A percentile compares a stretch with the other conserved stretches of the same genome.
Evolutionary conservation across 2,113 vertebrate species (phyloP).

Genomic region (Madoqua kirkii): DNA sequence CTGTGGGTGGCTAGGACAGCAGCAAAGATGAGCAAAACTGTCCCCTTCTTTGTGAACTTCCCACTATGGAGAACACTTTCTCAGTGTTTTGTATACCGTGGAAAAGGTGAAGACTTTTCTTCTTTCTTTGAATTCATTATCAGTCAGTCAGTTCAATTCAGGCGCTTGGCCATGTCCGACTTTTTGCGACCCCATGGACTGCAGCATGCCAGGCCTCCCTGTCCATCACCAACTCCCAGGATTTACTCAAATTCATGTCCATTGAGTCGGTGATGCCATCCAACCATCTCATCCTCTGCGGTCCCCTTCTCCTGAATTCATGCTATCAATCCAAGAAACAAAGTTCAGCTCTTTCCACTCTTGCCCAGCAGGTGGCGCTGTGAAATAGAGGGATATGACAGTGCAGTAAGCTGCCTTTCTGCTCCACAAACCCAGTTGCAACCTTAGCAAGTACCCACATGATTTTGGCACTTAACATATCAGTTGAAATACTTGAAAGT

Average conservation of each 20-base stretch:
- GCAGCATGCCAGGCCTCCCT: background rate
- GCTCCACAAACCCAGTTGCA: background rate
- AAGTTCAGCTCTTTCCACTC: background rate
- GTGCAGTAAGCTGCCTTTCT: background rate
- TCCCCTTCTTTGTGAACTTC: background rate
- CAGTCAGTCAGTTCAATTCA: background rate
- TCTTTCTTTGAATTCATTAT: background rate
- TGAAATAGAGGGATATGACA: conserved; percentile 59
- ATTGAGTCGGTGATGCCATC: background rate
- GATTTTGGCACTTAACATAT: background rate
- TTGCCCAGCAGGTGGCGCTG: conserved; percentile 79
- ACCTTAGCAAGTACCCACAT: background rate
- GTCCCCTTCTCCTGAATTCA: background rate
- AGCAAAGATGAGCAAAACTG: conserved; percentile 29
- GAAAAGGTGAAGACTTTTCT: conserved; percentile 37
- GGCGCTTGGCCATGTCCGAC: rapidly evolving
- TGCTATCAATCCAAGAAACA: conserved; percentile 2
- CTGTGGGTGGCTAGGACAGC: conserved; percentile 53
- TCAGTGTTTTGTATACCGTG: background rate
- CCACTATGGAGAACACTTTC: background rate
- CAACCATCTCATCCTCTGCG: background rate
- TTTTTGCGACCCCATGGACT: background rate
- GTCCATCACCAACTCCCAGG: background rate
- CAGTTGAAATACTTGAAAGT: background rate
- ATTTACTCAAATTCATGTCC: background rate